phyloP scores from a whole-genome alignment of 2,797 vertebrate genomes.

The Phalloptychus januarius region DNA sequence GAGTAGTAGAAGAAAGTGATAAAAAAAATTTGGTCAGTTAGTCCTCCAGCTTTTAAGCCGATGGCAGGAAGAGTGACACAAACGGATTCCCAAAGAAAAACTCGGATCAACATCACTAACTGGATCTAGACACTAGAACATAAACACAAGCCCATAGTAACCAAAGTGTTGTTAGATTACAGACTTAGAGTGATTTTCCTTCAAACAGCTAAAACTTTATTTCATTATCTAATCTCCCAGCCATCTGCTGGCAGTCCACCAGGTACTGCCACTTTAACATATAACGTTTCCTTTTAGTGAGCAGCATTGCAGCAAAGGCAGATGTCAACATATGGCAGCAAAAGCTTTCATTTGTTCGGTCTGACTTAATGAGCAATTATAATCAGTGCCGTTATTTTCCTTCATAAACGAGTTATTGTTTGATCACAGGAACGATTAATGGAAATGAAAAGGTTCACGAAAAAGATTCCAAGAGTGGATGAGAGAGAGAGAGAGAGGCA shows the following conservation, averaged over 20 bases:
- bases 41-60: no score
- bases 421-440: background rate
- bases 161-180: no score
- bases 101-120: background rate
- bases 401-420: background rate
- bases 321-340: background rate
- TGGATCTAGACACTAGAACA: no score
- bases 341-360: background rate
- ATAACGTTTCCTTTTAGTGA: background rate
- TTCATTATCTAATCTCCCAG: background rate
- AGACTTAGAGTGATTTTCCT: no score
- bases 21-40: no score
- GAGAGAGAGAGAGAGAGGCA: no score
- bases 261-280: background rate
- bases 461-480: background rate
- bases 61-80: no score
- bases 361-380: background rate
- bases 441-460: background rate
- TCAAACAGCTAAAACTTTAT: background rate
- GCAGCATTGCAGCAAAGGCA: background rate
- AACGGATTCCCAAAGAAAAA: background rate
- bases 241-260: background rate
- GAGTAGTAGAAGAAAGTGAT: no score
- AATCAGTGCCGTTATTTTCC: background rate
- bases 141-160: no score